Evolutionary conservation across 2,888 invertebrate genomes (phyloP), one percentile per base, ranked within the genome.

Genomic region (Aplocera efformata): DNA sequence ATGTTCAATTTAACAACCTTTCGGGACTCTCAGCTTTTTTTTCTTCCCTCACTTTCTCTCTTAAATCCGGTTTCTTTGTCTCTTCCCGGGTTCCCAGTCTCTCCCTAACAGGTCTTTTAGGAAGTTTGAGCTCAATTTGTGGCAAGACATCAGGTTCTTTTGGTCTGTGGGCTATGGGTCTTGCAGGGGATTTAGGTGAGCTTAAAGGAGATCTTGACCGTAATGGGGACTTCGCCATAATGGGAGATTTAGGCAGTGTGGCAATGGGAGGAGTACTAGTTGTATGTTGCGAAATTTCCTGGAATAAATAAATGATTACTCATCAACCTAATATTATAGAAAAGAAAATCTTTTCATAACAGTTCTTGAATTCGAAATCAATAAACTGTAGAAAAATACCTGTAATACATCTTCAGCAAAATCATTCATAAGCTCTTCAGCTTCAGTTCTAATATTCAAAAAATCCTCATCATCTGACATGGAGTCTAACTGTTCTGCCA

Each of bases 381-480:
- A 17, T 3, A 5, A 17, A 17, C 13, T 17, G 13, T 17, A 17
- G 13, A 17, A 17, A 20, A 11, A 29, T 60, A 86, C 88, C 77
- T 81, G 83, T 64, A 76, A 77, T 1, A 82, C 82, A 71, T 89
- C 88, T 53, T 88, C 89, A 42, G 79, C 83, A 58, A 88, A 85
- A 61, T 88, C 86, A 68, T 83, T 86, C 79, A 88, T 85, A 10
- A 89, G 60, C 40, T 89, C 89, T 40, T 90, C 91, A 9, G 91
- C 91, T 60, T 92, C 92, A 27, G 91, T 91, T 51, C 91, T 90
- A 20, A 93, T 88, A 70, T 91, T 92, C 22, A 91, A 76, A 63
- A 91, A 91, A 67, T 93, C 92, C 51, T 92, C 92, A 67, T 91
- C 91, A 48, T 91, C 91, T 3, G 90, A 90, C 73, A 90, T 90